A percentile compares a stretch with the other conserved stretches of the same genome.
Evolutionary conservation across 2,113 vertebrate species (phyloP).

Genomic region (Lasiurus cinereus): DNA sequence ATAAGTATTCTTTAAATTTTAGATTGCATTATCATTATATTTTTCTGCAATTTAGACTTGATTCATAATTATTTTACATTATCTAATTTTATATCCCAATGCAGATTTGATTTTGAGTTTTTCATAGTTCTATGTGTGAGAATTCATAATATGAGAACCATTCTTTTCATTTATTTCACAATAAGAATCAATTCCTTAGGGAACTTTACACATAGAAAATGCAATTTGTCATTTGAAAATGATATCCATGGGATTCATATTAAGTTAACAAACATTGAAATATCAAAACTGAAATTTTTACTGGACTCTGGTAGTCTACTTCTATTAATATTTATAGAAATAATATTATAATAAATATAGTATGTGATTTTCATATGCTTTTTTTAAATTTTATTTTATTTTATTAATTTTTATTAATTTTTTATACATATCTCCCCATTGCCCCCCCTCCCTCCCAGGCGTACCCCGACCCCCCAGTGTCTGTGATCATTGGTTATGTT

Average conservation of each 20-base stretch:
- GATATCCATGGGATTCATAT: background rate
- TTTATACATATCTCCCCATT: too few species aligned
- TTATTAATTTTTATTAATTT: too few species aligned
- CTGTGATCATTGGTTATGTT: too few species aligned
- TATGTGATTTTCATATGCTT: background rate
- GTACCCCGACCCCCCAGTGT: too few species aligned
- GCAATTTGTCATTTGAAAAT: background rate
- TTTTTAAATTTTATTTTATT: too few species aligned
- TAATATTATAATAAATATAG: background rate
- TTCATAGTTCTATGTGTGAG: background rate
- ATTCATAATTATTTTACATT: constrained; percentile 44
- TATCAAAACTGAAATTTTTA: constrained; percentile 8
- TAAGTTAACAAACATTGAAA: constrained; percentile 28
- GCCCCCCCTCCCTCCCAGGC: too few species aligned
- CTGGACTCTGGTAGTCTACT: background rate
- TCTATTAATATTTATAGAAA: constrained; percentile 11
- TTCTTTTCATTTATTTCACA: constrained; percentile 14
- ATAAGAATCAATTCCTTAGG: background rate
- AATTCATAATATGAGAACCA: background rate
- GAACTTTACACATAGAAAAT: background rate
- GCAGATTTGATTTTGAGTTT: constrained; percentile 12
- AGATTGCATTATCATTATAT: background rate
- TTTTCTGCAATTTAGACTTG: background rate
- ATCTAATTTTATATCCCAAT: constrained; percentile 30
- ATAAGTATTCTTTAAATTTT: background rate